These are phyloP conservation scores for Phylloscopus collybita DNA, from an alignment of 2,797 vertebrate species.

Conservation along the genomic window DNA sequence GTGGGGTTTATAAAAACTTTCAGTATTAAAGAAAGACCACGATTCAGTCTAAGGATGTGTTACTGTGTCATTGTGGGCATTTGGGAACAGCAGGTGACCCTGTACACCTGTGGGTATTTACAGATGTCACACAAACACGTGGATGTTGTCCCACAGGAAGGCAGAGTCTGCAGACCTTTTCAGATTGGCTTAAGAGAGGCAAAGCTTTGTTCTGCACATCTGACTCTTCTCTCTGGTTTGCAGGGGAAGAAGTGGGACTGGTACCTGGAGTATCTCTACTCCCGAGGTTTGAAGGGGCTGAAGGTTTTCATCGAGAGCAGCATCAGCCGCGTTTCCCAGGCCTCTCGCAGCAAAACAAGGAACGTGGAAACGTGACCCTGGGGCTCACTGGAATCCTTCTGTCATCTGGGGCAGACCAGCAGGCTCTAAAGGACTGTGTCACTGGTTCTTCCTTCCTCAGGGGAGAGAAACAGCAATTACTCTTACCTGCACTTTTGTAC, in stretches of 20 bases:
- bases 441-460: not conserved
- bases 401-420: not conserved
- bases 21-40: not conserved
- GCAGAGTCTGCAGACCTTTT: not conserved
- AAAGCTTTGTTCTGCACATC: not conserved
- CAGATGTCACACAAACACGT: not conserved
- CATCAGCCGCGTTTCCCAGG: constrained; percentile 67
- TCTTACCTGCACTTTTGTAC: not conserved
- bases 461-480: not conserved
- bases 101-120: not conserved
- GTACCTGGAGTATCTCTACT: constrained; percentile 90
- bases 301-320: constrained; percentile 85
- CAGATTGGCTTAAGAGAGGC: not conserved
- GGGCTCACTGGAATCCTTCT: not conserved
- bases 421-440: not conserved
- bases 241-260: constrained; percentile 86
- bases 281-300: constrained; percentile 85
- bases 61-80: not conserved
- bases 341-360: not conserved
- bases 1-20: not conserved
- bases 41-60: not conserved
- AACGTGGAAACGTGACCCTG: not conserved
- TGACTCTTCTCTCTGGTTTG: constrained; percentile 50
- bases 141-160: not conserved
- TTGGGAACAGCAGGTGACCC: not conserved